Evolutionary conservation across 2,888 invertebrate genomes (phyloP).

Genomic region (Lydus trimaculatus): DNA sequence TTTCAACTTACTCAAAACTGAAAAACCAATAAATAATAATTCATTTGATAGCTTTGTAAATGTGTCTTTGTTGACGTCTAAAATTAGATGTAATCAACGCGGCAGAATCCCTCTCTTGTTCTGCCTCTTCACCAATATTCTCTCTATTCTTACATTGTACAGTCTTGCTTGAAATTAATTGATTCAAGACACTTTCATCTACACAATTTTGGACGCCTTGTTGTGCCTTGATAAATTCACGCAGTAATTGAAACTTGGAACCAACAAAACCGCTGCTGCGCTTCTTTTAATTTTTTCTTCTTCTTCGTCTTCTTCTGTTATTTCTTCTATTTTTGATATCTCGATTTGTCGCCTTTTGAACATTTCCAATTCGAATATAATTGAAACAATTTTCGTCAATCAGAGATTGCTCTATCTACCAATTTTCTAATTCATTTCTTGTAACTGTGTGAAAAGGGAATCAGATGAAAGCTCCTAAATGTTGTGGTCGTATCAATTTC

Average conservation of each 20-base stretch:
- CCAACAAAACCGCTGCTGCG: slow-evolving; percentile 14
- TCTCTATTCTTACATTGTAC: neutral
- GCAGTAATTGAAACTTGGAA: slow-evolving; percentile 31
- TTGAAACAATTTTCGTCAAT: slow-evolving; percentile 29
- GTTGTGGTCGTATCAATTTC: slow-evolving; percentile 1
- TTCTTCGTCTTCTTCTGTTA: neutral
- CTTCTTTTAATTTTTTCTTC: too few species aligned
- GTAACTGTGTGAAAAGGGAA: neutral
- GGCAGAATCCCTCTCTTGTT: slow-evolving; percentile 1
- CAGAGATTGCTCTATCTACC: slow-evolving; percentile 25
- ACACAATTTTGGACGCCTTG: slow-evolving; percentile 32
- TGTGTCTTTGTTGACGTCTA: slow-evolving; percentile 33
- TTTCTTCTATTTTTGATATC: neutral
- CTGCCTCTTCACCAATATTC: slow-evolving; percentile 10
- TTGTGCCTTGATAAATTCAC: slow-evolving; percentile 32
- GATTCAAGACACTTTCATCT: slow-evolving; percentile 30
- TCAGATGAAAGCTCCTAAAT: neutral
- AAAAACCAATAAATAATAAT: slow-evolving; percentile 44
- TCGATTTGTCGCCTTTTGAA: neutral
- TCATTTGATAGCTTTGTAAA: slow-evolving; percentile 45
- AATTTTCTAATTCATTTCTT: slow-evolving; percentile 29
- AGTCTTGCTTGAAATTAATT: slow-evolving; percentile 33
- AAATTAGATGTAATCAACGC: slow-evolving; percentile 14
- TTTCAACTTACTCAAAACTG: too few species aligned
- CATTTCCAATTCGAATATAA: slow-evolving; percentile 25